phyloP scores from a whole-genome alignment of 2,888 invertebrate species.

The Tinea pellionella region DNA sequence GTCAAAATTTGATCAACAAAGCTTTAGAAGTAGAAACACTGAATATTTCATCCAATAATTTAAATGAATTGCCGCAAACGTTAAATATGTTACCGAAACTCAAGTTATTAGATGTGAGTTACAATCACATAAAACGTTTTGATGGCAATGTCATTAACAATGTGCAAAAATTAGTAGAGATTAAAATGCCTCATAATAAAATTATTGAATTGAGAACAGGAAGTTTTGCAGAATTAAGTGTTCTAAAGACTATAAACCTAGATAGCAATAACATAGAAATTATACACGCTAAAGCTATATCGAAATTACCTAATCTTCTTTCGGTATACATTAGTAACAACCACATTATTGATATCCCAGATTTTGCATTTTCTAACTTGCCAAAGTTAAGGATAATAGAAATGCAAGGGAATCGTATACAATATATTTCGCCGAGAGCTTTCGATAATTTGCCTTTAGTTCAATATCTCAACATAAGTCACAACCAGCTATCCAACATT shows the following conservation, averaged over 20 bases:
- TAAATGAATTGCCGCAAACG: conserved; percentile 78
- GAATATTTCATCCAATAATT: conserved; percentile 81
- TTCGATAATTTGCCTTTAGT: conserved; percentile 83
- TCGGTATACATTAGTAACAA: conserved; percentile 79
- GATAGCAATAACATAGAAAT: conserved; percentile 84
- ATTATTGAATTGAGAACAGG: conserved; percentile 77
- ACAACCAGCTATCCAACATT: conserved; percentile 80
- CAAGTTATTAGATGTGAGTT: conserved; percentile 80
- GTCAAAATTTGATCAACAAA: conserved; percentile 71
- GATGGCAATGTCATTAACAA: conserved; percentile 77
- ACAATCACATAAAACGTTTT: conserved; percentile 78
- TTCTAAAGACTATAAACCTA: conserved; percentile 79
- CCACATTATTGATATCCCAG: conserved; percentile 79
- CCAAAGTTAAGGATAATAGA: conserved; percentile 80
- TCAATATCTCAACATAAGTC: conserved; percentile 84
- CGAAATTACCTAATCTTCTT: conserved; percentile 75
- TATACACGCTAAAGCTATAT: conserved; percentile 79
- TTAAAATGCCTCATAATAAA: conserved; percentile 81
- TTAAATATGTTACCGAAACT: conserved; percentile 76
- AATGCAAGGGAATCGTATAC: conserved; percentile 82
- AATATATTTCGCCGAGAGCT: conserved; percentile 77
- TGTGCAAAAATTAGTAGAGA: conserved; percentile 75
- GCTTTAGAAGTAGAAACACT: conserved; percentile 77
- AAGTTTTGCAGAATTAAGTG: conserved; percentile 77
- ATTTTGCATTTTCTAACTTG: conserved; percentile 80